Percentiles rank a stretch among this genome's conserved stretches.
Evolutionary conservation across 1,140 invertebrate species (phyloP).

Genomic region (Heliconius congener): DNA sequence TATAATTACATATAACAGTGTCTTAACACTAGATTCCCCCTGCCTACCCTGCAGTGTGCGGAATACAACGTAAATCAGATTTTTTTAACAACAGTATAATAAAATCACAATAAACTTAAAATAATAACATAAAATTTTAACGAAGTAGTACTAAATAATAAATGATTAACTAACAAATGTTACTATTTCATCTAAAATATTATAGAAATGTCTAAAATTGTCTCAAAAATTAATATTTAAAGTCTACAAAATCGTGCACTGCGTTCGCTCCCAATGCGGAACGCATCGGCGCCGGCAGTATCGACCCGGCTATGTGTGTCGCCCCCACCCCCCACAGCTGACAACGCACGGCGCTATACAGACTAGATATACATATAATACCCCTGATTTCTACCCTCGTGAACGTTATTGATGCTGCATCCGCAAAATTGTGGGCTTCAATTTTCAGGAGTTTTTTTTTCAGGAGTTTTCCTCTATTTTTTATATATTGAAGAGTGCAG

Average conservation of each 20-base stretch:
- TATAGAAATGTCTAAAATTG: no score
- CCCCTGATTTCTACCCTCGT: slow-evolving; percentile 25
- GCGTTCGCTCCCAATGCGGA: slow-evolving; percentile 37
- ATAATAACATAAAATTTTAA: background rate
- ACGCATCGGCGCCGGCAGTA: slow-evolving; percentile 56
- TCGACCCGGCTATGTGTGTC: slow-evolving; percentile 69
- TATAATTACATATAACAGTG: no score
- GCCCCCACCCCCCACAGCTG: slow-evolving; percentile 47
- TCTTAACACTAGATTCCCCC: no score
- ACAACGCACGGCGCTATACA: slow-evolving; percentile 37
- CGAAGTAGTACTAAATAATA: background rate
- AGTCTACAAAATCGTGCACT: slow-evolving; percentile 15
- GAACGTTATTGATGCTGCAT: slow-evolving; percentile 19
- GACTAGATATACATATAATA: slow-evolving; percentile 2
- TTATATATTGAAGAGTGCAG: background rate
- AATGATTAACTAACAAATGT: background rate
- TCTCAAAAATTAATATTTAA: background rate
- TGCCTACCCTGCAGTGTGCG: no score
- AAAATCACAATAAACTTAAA: no score
- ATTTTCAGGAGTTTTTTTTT: background rate
- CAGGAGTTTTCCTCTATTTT: background rate
- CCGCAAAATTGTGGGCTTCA: background rate
- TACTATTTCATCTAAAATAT: no score
- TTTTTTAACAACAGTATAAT: no score
- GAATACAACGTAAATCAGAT: no score